Percentiles rank a stretch among this genome's conserved stretches.
Conservation (phyloP, 1,140 invertebrate species). For the Oedothorax gibbosus region DNA sequence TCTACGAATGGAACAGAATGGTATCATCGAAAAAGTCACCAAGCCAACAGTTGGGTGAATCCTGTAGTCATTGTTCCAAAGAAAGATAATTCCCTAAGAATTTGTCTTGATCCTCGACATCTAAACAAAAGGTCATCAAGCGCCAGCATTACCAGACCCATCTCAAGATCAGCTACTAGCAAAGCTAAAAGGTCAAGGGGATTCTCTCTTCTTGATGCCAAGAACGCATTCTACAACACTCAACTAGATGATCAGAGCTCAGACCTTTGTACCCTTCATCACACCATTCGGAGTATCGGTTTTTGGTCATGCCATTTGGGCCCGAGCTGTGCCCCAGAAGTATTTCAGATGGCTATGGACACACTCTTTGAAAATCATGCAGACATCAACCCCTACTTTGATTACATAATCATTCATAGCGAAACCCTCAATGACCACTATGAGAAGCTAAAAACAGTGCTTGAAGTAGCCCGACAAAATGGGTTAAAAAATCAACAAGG, state of each 20-base stretch:
- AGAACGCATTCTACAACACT: too few species aligned
- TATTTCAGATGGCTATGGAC: slow-evolving; percentile 29
- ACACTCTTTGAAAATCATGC: slow-evolving; percentile 17
- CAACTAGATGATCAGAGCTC: slow-evolving; percentile 36
- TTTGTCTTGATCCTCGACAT: too few species aligned
- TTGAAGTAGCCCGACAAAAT: slow-evolving; percentile 4
- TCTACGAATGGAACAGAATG: too few species aligned
- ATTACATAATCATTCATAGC: slow-evolving; percentile 17
- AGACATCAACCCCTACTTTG: slow-evolving; percentile 1
- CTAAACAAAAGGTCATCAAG: too few species aligned
- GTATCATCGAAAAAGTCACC: too few species aligned
- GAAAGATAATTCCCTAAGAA: too few species aligned
- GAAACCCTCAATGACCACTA: slow-evolving; percentile 22
- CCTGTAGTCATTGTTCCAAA: too few species aligned
- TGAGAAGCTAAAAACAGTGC: not conserved
- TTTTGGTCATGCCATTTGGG: slow-evolving; percentile 71
- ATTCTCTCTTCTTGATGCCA: too few species aligned
- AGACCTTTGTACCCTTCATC: slow-evolving; percentile 44
- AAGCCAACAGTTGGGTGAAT: too few species aligned
- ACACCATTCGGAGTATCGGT: slow-evolving; percentile 64
- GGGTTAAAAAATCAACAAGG: slow-evolving; percentile 11
- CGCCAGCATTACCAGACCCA: too few species aligned
- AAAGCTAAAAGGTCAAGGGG: too few species aligned
- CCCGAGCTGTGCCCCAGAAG: slow-evolving; percentile 68
- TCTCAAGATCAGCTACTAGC: too few species aligned